phyloP scores from a whole-genome alignment of 2,797 vertebrate species.

The Sebastes minor region DNA sequence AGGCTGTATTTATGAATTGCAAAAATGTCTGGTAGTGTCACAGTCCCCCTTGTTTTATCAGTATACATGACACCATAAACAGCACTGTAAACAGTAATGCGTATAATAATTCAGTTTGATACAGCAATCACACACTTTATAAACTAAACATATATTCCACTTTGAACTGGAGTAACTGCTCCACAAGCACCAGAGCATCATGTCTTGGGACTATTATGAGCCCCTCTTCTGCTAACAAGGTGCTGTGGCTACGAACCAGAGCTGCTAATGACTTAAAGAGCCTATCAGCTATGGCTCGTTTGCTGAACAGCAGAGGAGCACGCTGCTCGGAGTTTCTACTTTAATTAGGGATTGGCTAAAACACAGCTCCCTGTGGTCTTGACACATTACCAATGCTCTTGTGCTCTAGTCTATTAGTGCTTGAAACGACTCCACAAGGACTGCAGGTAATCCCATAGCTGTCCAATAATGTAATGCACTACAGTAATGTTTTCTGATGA shows the following conservation, averaged over 20 bases:
- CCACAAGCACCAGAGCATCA: conserved; percentile 7
- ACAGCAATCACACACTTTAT: conserved; percentile 12
- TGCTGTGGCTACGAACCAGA: conserved; percentile 85
- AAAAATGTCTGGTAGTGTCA: neutral
- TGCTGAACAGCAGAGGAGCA: conserved; percentile 78
- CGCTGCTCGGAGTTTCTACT: conserved; percentile 85
- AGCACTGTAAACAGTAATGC: neutral
- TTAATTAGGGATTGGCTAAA: conserved; percentile 92
- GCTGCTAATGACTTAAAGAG: conserved; percentile 94
- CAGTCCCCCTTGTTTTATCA: neutral
- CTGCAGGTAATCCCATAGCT: conserved; percentile 38
- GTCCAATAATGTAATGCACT: conserved; percentile 24
- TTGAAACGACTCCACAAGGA: conserved; percentile 43
- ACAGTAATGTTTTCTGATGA: conserved; percentile 18
- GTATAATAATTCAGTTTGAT: neutral
- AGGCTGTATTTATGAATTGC: neutral
- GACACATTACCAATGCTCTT: conserved; percentile 66
- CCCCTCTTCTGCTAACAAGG: conserved; percentile 79
- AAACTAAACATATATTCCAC: conserved; percentile 10
- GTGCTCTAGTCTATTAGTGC: conserved; percentile 44
- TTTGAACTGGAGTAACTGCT: conserved; percentile 22
- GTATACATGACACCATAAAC: neutral
- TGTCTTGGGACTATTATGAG: conserved; percentile 40
- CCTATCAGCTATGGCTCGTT: conserved; percentile 94
- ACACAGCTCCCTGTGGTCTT: conserved; percentile 86